A percentile compares a stretch with the other conserved stretches of the same genome.
Evolutionary conservation across 1,140 invertebrate genomes (phyloP).

Genomic region (Cardiocondyla obscurior): DNA sequence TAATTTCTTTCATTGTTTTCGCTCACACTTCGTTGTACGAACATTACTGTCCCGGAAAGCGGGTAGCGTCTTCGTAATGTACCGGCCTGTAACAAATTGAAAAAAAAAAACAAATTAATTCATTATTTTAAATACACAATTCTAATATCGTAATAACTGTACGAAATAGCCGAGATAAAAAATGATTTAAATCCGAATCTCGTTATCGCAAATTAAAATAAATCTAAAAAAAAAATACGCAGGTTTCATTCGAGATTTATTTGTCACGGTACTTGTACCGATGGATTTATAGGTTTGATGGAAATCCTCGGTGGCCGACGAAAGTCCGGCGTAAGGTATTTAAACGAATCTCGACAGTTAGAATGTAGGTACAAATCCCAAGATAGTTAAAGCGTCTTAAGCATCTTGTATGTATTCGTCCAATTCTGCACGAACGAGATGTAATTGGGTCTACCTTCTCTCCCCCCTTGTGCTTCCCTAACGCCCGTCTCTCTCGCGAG

Average conservation of each 20-base stretch:
- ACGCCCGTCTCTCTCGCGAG: slow-evolving; percentile 13
- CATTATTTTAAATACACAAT: too few species aligned
- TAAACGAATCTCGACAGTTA: slow-evolving; percentile 65
- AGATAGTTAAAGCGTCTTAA: slow-evolving; percentile 69
- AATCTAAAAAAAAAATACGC: background rate
- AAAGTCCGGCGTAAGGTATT: slow-evolving; percentile 26
- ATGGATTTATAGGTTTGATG: slow-evolving; percentile 12
- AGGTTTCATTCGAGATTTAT: background rate
- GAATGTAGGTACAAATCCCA: slow-evolving; percentile 64
- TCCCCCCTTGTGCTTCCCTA: background rate
- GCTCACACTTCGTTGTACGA: background rate
- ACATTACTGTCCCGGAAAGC: background rate
- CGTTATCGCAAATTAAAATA: background rate
- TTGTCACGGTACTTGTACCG: background rate
- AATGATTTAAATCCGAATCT: background rate
- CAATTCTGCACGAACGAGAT: slow-evolving; percentile 67
- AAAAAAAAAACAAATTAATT: too few species aligned
- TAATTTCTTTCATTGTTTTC: slow-evolving; percentile 5
- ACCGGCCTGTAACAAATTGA: slow-evolving; percentile 18
- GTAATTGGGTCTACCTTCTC: slow-evolving; percentile 67
- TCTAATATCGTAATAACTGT: background rate
- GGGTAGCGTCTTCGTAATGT: background rate
- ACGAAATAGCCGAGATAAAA: background rate
- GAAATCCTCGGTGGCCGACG: slow-evolving; percentile 36
- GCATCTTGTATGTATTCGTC: slow-evolving; percentile 68